These are phyloP conservation scores for Trigoniulus corallinus DNA, from an alignment of 1,140 invertebrate species.

Conservation along the genomic window DNA sequence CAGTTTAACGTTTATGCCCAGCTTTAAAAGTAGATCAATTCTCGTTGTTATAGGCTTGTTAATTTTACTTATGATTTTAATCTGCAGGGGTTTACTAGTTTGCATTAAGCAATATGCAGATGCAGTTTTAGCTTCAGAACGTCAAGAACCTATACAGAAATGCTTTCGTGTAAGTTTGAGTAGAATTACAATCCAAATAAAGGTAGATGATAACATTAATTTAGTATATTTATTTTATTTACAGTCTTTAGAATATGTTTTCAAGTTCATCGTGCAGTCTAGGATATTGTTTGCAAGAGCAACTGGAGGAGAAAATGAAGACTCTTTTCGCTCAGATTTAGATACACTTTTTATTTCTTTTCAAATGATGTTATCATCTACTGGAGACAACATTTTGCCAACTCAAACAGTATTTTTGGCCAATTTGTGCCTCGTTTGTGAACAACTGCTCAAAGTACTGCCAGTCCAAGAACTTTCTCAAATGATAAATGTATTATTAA, in stretches of 20 bases:
- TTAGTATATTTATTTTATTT: constrained; percentile 13
- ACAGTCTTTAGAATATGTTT: constrained; percentile 73
- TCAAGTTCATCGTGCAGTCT: constrained; percentile 88
- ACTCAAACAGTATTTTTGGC: constrained; percentile 39
- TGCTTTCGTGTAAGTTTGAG: constrained; percentile 43
- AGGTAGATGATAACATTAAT: not conserved
- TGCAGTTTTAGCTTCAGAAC: constrained; percentile 50
- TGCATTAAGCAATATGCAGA: constrained; percentile 84
- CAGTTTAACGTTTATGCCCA: not conserved
- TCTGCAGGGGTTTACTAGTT: constrained; percentile 56
- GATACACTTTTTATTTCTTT: constrained; percentile 54
- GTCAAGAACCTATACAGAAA: constrained; percentile 72
- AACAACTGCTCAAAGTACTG: constrained; percentile 34
- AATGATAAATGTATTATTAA: constrained; percentile 46
- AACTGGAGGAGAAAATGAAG: constrained; percentile 70
- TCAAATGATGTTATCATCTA: constrained; percentile 51
- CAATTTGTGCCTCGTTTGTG: constrained; percentile 26
- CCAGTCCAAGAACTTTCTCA: constrained; percentile 46
- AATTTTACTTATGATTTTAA: constrained; percentile 12
- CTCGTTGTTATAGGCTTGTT: not conserved
- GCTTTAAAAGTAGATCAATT: not conserved
- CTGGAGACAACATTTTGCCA: constrained; percentile 50
- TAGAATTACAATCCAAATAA: not conserved
- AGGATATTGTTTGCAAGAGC: constrained; percentile 70
- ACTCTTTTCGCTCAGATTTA: constrained; percentile 61